A percentile compares a stretch with the other conserved stretches of the same genome.
These are phyloP conservation scores for Oxyteleia sp. DNA, from an alignment of 2,888 invertebrate species.

Conservation along the genomic window DNA sequence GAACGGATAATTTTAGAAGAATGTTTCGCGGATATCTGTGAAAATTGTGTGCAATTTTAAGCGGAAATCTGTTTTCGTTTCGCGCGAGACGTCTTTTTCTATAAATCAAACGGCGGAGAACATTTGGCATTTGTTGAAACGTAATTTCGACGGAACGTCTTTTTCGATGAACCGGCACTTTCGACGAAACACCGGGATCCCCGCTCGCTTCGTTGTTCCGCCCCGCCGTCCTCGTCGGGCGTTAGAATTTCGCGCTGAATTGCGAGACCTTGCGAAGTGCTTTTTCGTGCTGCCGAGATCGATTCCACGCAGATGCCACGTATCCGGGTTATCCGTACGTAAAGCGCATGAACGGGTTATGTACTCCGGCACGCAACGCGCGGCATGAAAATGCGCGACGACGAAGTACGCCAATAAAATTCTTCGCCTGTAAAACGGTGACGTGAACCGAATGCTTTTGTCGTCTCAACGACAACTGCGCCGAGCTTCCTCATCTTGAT, in stretches of 20 bases:
- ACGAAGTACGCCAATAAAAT: constrained; percentile 85
- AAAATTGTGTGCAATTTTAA: too few species aligned
- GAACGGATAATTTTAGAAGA: too few species aligned
- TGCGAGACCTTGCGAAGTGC: constrained; percentile 67
- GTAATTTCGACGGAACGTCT: background rate
- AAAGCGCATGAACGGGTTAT: constrained; percentile 65
- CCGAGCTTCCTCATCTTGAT: constrained; percentile 65
- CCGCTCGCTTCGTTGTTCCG: background rate
- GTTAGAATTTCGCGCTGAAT: constrained; percentile 44
- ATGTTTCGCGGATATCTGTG: too few species aligned
- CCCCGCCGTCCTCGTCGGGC: constrained; percentile 13
- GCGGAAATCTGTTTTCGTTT: too few species aligned
- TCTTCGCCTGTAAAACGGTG: constrained; percentile 85
- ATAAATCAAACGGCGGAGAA: background rate
- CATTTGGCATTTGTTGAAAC: background rate
- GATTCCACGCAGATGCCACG: constrained; percentile 66
- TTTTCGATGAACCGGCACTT: constrained; percentile 3
- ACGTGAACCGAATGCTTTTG: constrained; percentile 85
- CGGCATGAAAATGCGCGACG: constrained; percentile 84
- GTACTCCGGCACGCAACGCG: constrained; percentile 74
- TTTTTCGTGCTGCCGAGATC: constrained; percentile 73
- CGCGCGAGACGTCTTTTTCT: background rate
- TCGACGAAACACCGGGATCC: background rate
- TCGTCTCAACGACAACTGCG: constrained; percentile 67
- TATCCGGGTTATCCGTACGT: constrained; percentile 64